These are phyloP conservation scores for Gymnosoma rotundatum DNA, from an alignment of 2,888 invertebrate species.

Conservation along the genomic window DNA sequence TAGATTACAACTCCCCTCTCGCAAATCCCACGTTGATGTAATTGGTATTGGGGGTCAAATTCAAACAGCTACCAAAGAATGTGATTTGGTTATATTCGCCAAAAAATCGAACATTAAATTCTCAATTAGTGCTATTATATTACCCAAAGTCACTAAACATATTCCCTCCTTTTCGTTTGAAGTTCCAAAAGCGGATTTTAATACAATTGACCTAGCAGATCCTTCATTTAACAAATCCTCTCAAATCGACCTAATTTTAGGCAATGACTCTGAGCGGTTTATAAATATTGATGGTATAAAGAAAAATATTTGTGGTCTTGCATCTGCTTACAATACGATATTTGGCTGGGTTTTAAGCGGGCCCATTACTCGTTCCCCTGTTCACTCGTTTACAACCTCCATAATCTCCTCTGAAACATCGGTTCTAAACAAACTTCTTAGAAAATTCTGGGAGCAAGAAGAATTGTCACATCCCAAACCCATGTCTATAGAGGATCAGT, in stretches of 20 bases:
- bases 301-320: too few relatives aligned
- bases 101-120: neutral
- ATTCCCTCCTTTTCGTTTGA: neutral
- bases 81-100: neutral
- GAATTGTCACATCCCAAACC: neutral
- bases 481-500: neutral
- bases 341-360: neutral
- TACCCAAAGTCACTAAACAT: neutral
- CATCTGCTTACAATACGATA: too few relatives aligned
- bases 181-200: neutral
- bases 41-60: slow-evolving; percentile 29
- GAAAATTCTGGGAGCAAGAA: neutral
- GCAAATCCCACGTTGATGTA: neutral
- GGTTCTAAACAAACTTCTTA: neutral
- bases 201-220: neutral
- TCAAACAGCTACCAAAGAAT: slow-evolving; percentile 18
- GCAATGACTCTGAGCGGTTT: too few relatives aligned
- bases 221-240: neutral
- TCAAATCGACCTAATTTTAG: neutral
- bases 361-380: neutral
- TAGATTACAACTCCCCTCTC: too few relatives aligned
- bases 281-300: too few relatives aligned
- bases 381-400: neutral
- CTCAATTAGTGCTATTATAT: neutral
- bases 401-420: neutral